These are phyloP conservation scores for Fopius arisanus DNA, from an alignment of 1,140 invertebrate species.

Conservation along the genomic window DNA sequence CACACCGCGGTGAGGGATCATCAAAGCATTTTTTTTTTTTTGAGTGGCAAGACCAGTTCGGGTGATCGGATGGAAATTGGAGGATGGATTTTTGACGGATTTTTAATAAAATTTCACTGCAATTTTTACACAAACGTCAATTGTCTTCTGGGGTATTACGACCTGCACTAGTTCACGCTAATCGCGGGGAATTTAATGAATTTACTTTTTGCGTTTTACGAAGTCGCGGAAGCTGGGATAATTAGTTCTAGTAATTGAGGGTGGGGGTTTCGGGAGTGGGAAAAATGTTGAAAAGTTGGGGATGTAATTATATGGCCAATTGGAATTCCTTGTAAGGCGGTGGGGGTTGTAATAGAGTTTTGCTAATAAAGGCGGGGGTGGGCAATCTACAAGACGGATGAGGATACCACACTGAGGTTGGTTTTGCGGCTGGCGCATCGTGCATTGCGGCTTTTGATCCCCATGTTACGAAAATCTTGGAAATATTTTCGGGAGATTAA, in stretches of 20 bases:
- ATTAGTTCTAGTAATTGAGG: not conserved
- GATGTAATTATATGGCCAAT: constrained; percentile 17
- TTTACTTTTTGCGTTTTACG: not conserved
- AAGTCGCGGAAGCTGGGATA: not conserved
- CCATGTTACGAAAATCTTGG: not conserved
- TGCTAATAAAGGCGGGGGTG: constrained; percentile 18
- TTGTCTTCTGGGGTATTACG: not conserved
- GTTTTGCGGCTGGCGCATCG: not conserved
- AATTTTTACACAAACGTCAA: not conserved
- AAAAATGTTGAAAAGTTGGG: not conserved
- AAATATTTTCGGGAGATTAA: not conserved
- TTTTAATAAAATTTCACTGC: not conserved
- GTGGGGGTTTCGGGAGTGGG: not conserved
- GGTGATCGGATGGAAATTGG: too few species aligned
- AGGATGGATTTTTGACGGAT: not conserved
- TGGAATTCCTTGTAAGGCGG: constrained; percentile 6
- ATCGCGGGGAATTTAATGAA: not conserved
- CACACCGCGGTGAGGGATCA: too few species aligned
- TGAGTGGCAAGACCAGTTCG: too few species aligned
- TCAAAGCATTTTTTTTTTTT: too few species aligned
- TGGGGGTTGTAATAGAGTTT: constrained; percentile 25
- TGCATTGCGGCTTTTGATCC: not conserved
- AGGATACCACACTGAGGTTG: not conserved
- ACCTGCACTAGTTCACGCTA: too few species aligned
- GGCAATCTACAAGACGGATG: not conserved